Evolutionary conservation across 2,797 vertebrate species (phyloP), one percentile per base, ranked within the genome.

Genomic region (Geotrypetes seraphini): DNA sequence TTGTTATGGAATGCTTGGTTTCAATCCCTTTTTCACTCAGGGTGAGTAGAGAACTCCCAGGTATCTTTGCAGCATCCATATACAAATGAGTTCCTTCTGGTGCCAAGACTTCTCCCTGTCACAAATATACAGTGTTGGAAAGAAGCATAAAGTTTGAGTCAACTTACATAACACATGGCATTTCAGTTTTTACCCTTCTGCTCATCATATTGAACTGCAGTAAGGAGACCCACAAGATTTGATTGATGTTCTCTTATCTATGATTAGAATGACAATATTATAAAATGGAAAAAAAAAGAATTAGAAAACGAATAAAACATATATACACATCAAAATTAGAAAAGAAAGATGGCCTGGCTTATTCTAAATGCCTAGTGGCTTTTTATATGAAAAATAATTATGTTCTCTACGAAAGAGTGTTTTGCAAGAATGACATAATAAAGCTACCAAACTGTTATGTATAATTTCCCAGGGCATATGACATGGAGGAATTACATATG

Each of bases 381-480:
- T 49, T 28, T 10, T 25, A 22, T 37, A 19, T 43, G 40, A 67
- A 41, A 40, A 39, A 50, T 40, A 49, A 53, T 49, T 48, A 52
- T 12, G n/a, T 33, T 49, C 53, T n/a, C 4, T 43, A 57, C 57
- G 49, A 56, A 56, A 56, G n/a, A 36, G 12, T 50, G 33, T 65
- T 71, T 61, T 43, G 46, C 43, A 63, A 50, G 40, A 60, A 56
- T 60, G 60, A 56, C 58, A 51, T 51, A 34, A 59, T 63, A 45
- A 54, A 60, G 33, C 45, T 66, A 57, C 50, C 34, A 44, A 36
- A 44, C 24, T 23, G 49, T 40, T 32, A 10, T 9, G 40, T 39
- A 28, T 58, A 60, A 57, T 58, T 47, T 63, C 41, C 53, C 60
- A 52, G 40, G 60, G 50, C 45, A 38, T 28, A 25, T 27, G 4